phyloP scores from a whole-genome alignment of 92 coral and sea anemone genomes.

The Porites evermanni region DNA sequence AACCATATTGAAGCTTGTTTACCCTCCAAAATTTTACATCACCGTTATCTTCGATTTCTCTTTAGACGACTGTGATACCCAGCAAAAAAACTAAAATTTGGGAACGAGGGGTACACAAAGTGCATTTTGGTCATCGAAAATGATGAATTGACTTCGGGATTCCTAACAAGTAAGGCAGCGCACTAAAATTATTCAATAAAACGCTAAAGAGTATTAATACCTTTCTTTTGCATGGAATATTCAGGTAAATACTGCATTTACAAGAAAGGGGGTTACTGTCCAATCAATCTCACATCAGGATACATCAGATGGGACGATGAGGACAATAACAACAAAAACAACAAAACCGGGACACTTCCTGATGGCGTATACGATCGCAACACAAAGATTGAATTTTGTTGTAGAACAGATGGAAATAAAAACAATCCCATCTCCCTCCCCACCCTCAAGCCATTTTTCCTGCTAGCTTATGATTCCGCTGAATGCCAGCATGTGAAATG shows the following conservation, averaged over 20 bases:
- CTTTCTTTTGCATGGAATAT: not conserved
- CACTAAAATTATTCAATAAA: too few relatives aligned
- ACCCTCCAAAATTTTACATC: too few relatives aligned
- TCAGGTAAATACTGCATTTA: conserved; percentile 61
- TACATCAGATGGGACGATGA: conserved; percentile 60
- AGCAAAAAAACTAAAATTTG: too few relatives aligned
- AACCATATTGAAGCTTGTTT: too few relatives aligned
- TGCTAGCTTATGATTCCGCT: conserved; percentile 60
- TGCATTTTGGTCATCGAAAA: too few relatives aligned
- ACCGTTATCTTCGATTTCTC: too few relatives aligned
- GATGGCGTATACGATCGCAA: conserved; percentile 43
- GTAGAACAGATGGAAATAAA: conserved; percentile 57
- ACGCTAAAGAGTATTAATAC: too few relatives aligned
- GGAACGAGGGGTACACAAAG: too few relatives aligned
- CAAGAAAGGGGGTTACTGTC: conserved; percentile 15
- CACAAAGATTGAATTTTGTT: conserved; percentile 52
- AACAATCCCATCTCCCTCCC: conserved; percentile 51
- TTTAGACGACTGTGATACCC: too few relatives aligned
- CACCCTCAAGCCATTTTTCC: conserved; percentile 54
- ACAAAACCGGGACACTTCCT: conserved; percentile 37
- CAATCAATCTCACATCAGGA: conserved; percentile 18
- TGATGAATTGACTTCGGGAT: too few relatives aligned
- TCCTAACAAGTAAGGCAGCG: too few relatives aligned
- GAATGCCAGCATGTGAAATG: conserved; percentile 72
- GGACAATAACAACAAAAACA: conserved; percentile 6